Evolutionary conservation across 2,113 vertebrate species (phyloP), one percentile per base, ranked within the genome.

Genomic region (Cyphomyrus plagiostoma): DNA sequence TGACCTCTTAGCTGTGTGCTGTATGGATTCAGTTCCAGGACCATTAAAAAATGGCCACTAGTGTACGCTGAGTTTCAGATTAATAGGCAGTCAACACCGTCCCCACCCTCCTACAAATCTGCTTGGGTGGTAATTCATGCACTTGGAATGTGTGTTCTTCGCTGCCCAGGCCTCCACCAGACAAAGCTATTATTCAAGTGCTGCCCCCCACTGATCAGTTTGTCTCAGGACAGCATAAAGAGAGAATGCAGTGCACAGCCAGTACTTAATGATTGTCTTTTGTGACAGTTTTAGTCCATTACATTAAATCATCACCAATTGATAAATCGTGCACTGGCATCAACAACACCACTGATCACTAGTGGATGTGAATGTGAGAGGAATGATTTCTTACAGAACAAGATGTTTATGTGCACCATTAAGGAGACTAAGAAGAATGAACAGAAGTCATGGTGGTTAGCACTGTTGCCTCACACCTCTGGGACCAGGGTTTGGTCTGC

Each of bases 211-310:
- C 35, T 42, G 7, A 5, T 80, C 74, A 39, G 74, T 80, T 80
- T 42, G 35, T 42, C 74, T 42, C 74, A 80, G 35, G 74, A 80
- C 13, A 80, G 4, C 62, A 80, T 80, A 19, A 39, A 39, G 70
- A 77, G 13, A 39, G 74, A 80, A 80, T 42, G 35, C 30, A 42
- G 30, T 39, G 74, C 74, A 92, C 42, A 88, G 89, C 93, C 80
- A 93, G 92, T 93, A 92, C 93, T 95, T 96, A 94, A 95, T 94
- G 94, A 95, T 94, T 95, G 94, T 92, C 90, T 96, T 94, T 94
- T 96, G 94, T 95, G 94, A 95, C 94, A 95, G 94, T 91, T 95
- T 90, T 90, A 93, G 91, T 93, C 92, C 91, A 94, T 95, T 93
- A 92, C 92, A 93, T 93, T 6, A 1, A 95, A 95, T 94, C 85